phyloP scores from a whole-genome alignment of 2,797 vertebrate genomes.

The Tachyglossus aculeatus region DNA sequence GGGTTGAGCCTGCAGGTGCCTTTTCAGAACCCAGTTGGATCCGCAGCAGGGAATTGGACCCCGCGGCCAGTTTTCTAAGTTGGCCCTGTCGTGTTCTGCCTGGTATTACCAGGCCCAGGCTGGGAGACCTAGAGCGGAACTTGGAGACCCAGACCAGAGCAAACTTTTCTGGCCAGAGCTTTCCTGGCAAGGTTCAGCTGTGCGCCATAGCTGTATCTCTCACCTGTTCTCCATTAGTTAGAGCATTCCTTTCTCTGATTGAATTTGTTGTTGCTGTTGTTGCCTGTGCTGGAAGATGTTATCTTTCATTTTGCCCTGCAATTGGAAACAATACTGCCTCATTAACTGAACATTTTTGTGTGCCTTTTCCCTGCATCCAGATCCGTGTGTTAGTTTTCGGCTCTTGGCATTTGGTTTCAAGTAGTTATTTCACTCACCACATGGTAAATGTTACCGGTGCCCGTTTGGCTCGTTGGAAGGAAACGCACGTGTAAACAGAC shows the following conservation, averaged over 20 bases:
- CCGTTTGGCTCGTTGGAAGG: conserved; percentile 30
- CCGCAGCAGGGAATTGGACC: too few species aligned
- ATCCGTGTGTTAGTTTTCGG: conserved; percentile 29
- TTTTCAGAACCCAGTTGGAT: too few species aligned
- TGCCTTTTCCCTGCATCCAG: conserved; percentile 44
- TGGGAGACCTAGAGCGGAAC: background rate
- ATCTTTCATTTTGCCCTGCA: conserved; percentile 34
- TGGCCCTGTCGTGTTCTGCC: too few species aligned
- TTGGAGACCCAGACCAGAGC: background rate
- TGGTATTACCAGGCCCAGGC: background rate
- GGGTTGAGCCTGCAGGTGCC: too few species aligned
- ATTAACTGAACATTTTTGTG: conserved; percentile 41
- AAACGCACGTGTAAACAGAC: background rate
- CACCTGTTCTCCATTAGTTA: conserved; percentile 10
- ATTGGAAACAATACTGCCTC: conserved; percentile 38
- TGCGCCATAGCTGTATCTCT: conserved; percentile 9
- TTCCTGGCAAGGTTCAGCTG: conserved; percentile 8
- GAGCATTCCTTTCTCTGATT: conserved; percentile 2
- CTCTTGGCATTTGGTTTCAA: conserved; percentile 46
- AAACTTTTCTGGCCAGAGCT: background rate
- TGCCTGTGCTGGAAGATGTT: conserved; percentile 13
- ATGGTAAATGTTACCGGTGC: conserved; percentile 44
- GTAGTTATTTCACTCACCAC: conserved; percentile 26
- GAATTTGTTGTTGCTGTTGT: background rate
- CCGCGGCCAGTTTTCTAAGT: too few species aligned